Conservation (phyloP, 2,113 vertebrate genomes). For the Syrmaticus mikado region DNA sequence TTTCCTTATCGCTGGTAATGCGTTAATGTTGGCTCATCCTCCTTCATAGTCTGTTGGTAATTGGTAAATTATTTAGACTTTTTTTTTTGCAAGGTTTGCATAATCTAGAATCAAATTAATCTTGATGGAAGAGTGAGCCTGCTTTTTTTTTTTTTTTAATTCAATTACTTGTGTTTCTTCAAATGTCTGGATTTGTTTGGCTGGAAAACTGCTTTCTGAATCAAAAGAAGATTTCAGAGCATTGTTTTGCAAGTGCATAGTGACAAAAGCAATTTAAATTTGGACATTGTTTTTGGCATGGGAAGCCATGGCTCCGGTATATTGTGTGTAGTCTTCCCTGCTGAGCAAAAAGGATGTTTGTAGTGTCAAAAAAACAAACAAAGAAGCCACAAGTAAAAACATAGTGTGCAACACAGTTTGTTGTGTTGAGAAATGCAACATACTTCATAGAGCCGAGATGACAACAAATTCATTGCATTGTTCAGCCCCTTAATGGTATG, state of each 20-base stretch:
- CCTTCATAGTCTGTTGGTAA: slow-evolving; percentile 13
- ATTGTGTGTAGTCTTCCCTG: background rate
- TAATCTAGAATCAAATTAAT: slow-evolving; percentile 46
- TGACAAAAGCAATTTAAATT: slow-evolving; percentile 7
- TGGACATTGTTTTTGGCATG: background rate
- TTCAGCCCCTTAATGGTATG: background rate
- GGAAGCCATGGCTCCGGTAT: background rate
- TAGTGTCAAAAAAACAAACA: background rate
- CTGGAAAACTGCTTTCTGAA: slow-evolving; percentile 51
- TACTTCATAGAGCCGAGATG: background rate
- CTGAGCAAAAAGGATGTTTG: background rate
- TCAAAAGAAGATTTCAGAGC: slow-evolving; percentile 29
- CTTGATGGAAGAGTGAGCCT: slow-evolving; percentile 21
- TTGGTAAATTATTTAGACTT: slow-evolving; percentile 50
- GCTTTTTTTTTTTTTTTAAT: slow-evolving; percentile 4
- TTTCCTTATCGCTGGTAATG: slow-evolving; percentile 23
- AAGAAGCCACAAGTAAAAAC: background rate
- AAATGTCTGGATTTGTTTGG: slow-evolving; percentile 10
- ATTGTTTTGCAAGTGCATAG: slow-evolving; percentile 41
- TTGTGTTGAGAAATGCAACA: background rate
- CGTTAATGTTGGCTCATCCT: slow-evolving; percentile 21
- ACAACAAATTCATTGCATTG: background rate
- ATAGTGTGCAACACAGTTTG: background rate
- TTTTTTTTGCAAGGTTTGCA: background rate
- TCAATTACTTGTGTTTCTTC: slow-evolving; percentile 10